These are phyloP conservation scores for Falco rusticolus DNA, from an alignment of 2,797 vertebrate genomes.

Conservation along the genomic window DNA sequence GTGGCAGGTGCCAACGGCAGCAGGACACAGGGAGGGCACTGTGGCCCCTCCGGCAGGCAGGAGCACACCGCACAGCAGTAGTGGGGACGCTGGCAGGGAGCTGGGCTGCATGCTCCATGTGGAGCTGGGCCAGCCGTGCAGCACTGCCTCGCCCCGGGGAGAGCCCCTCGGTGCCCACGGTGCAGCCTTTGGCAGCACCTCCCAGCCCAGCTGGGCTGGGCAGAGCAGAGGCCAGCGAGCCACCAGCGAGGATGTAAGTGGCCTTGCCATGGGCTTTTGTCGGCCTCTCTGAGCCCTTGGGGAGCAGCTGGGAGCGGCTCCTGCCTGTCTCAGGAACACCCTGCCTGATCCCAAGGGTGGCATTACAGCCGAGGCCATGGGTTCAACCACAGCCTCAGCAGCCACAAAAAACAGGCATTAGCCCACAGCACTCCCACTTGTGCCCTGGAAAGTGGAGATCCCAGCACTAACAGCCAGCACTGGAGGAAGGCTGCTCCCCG, in stretches of 20 bases:
- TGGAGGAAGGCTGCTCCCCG: accelerated
- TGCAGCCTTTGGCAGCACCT: background rate
- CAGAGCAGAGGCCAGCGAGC: background rate
- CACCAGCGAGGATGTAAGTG: accelerated
- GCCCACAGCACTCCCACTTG: background rate
- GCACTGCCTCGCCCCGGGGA: accelerated
- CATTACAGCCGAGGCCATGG: background rate
- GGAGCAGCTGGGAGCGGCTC: background rate
- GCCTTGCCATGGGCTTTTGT: accelerated
- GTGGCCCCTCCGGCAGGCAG: accelerated
- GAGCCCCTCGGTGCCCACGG: background rate
- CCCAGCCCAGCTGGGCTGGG: accelerated
- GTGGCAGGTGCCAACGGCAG: accelerated
- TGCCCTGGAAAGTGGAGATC: accelerated
- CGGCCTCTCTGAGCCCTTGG: background rate
- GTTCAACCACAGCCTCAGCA: background rate
- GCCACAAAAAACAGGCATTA: background rate
- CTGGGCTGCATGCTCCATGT: accelerated
- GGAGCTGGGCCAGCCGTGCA: accelerated
- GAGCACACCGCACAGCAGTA: background rate
- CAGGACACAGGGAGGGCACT: too few species aligned
- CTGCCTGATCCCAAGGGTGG: background rate
- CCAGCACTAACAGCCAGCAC: background rate
- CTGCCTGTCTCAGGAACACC: background rate
- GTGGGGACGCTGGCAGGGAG: accelerated